Conservation (phyloP, 2,113 vertebrate genomes). For the Psephotus haematonotus region DNA sequence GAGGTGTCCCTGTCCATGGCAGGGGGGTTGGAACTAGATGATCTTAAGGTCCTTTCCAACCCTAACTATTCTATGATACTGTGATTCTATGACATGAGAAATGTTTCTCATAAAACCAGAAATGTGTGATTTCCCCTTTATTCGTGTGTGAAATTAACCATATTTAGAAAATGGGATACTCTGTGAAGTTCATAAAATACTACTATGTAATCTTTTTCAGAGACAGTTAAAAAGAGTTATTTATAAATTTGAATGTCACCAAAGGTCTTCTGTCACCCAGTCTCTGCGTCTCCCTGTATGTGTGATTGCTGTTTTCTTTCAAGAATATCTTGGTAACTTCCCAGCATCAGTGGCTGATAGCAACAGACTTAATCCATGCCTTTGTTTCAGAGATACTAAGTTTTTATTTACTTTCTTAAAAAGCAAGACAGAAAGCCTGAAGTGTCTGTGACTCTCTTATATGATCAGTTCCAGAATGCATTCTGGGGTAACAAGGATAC, state of each 20-base stretch:
- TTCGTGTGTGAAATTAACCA: neutral
- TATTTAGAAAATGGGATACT: neutral
- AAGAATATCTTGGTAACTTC: neutral
- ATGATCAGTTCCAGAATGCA: neutral
- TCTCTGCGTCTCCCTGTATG: neutral
- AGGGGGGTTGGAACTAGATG: too few species aligned
- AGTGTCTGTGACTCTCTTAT: neutral
- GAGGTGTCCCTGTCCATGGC: too few species aligned
- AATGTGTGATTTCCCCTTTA: neutral
- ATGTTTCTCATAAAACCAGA: neutral
- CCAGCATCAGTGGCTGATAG: neutral
- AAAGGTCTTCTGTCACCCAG: neutral
- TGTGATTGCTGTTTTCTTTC: neutral
- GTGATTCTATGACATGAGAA: neutral
- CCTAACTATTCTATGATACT: too few species aligned
- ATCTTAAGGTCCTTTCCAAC: too few species aligned
- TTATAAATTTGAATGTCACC: neutral
- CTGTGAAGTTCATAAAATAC: neutral
- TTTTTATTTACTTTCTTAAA: neutral
- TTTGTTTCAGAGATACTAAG: neutral
- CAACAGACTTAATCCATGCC: neutral
- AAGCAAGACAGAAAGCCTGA: neutral
- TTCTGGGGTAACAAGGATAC: neutral
- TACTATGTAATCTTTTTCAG: neutral
- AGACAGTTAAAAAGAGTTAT: neutral